These are phyloP conservation scores for Proterorhinus semilunaris DNA, from an alignment of 2,113 vertebrate genomes.

Conservation along the genomic window DNA sequence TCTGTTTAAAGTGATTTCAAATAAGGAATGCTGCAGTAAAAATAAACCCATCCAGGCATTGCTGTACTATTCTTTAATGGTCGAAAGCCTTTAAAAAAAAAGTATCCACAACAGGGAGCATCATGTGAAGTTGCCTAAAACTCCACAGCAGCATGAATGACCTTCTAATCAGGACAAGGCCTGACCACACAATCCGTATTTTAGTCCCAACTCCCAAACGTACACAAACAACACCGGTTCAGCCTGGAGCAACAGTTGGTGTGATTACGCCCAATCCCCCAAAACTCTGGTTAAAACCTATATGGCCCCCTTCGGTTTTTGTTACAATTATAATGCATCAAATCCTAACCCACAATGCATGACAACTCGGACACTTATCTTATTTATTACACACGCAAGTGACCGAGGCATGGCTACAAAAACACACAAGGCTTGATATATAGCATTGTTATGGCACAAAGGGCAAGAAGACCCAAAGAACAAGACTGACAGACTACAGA, in stretches of 20 bases:
- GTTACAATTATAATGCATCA: neutral
- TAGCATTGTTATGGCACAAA: neutral
- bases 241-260: constrained; percentile 3
- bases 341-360: neutral
- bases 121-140: constrained; percentile 1
- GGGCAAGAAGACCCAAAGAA: too few species aligned
- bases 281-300: neutral
- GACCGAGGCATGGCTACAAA: constrained; percentile 17
- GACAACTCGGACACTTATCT: constrained; percentile 18
- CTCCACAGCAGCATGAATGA: constrained; percentile 12
- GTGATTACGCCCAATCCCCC: neutral
- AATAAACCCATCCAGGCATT: too few species aligned
- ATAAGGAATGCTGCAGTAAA: too few species aligned
- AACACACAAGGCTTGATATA: constrained; percentile 20
- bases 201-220: constrained; percentile 13
- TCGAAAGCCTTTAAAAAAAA: too few species aligned
- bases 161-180: constrained; percentile 23
- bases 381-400: neutral
- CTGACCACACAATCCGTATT: constrained; percentile 40
- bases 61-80: too few species aligned
- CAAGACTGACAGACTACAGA: too few species aligned
- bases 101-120: too few species aligned
- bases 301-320: neutral
- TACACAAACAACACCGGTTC: constrained; percentile 17
- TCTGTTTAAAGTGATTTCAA: too few species aligned